phyloP scores from a whole-genome alignment of 2,888 invertebrate genomes.

The Epinotia demarniana region DNA sequence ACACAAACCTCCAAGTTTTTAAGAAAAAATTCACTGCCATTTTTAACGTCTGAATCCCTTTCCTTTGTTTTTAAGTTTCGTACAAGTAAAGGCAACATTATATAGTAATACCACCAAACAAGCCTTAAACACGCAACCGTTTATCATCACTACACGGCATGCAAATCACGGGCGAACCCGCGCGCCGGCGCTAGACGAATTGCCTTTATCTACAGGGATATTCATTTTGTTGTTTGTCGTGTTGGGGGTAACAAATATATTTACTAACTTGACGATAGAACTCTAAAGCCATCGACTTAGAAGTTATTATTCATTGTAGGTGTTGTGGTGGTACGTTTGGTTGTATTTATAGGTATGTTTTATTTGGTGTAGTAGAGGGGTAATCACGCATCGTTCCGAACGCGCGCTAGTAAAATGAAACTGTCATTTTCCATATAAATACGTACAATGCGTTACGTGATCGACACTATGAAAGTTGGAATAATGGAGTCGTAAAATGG shows the following conservation, averaged over 20 bases:
- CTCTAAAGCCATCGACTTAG: not conserved
- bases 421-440: too few species aligned
- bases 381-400: too few species aligned
- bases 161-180: constrained; percentile 51
- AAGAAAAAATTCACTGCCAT: not conserved
- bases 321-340: not conserved
- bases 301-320: not conserved
- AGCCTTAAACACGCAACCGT: constrained; percentile 48
- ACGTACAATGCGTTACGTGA: too few species aligned
- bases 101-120: constrained; percentile 2
- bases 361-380: too few species aligned
- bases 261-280: not conserved
- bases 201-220: constrained; percentile 14
- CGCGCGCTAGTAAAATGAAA: too few species aligned
- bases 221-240: constrained; percentile 19
- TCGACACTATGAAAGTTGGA: too few species aligned
- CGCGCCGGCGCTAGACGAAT: constrained; percentile 20
- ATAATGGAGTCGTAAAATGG: too few species aligned
- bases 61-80: not conserved
- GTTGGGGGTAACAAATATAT: constrained; percentile 10
- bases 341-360: not conserved
- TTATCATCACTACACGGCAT: constrained; percentile 55
- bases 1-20: too few species aligned
- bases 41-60: not conserved
- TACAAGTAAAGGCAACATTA: not conserved